Evolutionary conservation across 1,140 invertebrate species (phyloP).

Genomic region (Hirudo medicinalis): DNA sequence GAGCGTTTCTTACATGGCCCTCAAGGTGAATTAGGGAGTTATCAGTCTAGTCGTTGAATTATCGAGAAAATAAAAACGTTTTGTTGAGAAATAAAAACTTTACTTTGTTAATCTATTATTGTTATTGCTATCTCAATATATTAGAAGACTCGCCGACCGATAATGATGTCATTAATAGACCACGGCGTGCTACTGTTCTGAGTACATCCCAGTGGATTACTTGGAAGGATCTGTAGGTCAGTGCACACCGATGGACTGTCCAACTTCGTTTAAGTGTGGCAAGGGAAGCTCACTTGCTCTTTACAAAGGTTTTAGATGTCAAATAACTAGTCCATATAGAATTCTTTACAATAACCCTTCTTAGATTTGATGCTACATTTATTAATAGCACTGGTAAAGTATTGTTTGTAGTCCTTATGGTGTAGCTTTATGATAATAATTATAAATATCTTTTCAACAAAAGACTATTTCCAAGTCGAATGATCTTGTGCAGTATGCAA

Average conservation of each 20-base stretch:
- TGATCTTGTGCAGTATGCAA: not conserved
- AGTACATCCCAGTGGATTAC: not conserved
- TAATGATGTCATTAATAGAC: slow-evolving; percentile 5
- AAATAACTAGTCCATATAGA: not conserved
- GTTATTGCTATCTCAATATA: too few species aligned
- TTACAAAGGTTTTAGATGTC: not conserved
- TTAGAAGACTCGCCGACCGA: not conserved
- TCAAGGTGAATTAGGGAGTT: not conserved
- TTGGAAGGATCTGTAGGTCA: not conserved
- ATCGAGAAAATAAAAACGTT: not conserved
- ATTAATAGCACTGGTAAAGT: too few species aligned
- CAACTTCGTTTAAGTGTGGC: not conserved
- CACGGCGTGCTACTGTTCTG: not conserved
- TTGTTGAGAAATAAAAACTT: not conserved
- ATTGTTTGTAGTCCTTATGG: too few species aligned
- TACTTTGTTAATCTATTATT: not conserved
- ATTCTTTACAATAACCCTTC: not conserved
- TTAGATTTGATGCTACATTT: not conserved
- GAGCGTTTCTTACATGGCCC: not conserved
- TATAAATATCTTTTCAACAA: not conserved
- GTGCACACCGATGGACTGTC: not conserved
- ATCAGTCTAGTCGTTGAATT: not conserved
- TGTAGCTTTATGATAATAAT: too few species aligned
- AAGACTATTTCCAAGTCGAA: not conserved
- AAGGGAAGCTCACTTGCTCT: not conserved